phyloP scores from a whole-genome alignment of 1,140 invertebrate species.

The Ceratina calcarata region DNA sequence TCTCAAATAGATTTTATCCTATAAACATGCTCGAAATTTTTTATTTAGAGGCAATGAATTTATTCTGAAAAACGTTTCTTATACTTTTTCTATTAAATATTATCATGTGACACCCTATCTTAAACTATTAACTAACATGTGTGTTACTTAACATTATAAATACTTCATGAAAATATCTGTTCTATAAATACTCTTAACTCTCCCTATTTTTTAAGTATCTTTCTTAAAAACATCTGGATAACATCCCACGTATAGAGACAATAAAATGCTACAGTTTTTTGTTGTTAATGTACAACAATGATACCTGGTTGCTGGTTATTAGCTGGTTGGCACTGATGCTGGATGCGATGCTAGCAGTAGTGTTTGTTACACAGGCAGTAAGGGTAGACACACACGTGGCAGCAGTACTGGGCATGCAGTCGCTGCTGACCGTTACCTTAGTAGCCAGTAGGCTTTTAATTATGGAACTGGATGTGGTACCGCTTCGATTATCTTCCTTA shows the following conservation, averaged over 20 bases:
- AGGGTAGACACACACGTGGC: constrained; percentile 78
- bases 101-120: too few species aligned
- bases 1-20: background rate
- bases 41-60: too few species aligned
- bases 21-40: constrained; percentile 1
- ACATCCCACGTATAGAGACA: background rate
- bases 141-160: too few species aligned
- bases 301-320: constrained; percentile 81
- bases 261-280: constrained; percentile 48
- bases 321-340: constrained; percentile 81
- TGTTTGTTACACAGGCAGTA: constrained; percentile 81
- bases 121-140: too few species aligned
- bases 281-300: constrained; percentile 73
- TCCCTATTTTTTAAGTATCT: background rate
- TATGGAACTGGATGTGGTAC: constrained; percentile 83
- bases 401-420: constrained; percentile 82
- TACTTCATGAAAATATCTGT: too few species aligned
- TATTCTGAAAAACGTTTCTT: too few species aligned
- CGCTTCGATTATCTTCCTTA: constrained; percentile 74
- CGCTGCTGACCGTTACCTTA: constrained; percentile 86
- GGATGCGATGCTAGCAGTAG: constrained; percentile 79
- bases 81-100: too few species aligned
- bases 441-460: constrained; percentile 93
- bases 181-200: background rate
- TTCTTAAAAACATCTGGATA: too few species aligned